Base-by-base conservation (phyloP, 1,140 invertebrate genomes). In the Harlomillsia oculata region DNA sequence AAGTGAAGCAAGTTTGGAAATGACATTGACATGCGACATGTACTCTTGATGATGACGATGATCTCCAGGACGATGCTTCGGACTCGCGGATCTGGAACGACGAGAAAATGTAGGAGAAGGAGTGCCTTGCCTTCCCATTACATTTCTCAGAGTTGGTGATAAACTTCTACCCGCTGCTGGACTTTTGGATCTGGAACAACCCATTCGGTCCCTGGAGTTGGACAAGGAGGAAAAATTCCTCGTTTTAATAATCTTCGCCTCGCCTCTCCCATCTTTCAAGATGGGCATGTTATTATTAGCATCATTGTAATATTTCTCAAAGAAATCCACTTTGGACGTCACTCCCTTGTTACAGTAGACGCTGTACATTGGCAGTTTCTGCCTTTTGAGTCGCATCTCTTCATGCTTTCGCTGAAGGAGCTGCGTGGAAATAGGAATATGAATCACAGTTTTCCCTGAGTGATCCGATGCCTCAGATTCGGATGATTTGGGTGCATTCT, bases 1-100 rank as follows among this genome's bases (percentile, higher is more conserved):
- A 32, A 90, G 69, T 4, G 79, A 76, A 0, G 84, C 86, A 21
- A 84, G 80, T 71, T 88, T 88, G 66, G 85, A 88, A 60, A 89
- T 89, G 1, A 90, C 80, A 67, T 91, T 87, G 30, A 89, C 89
- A 66, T 85, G 85, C 0, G 87, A 87, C 84, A 90, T 87, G 41
- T 80, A 80, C 4, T 85, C 75, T 66, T 88, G 80, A 36, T 81
- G 80, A 2, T 76, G 66, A 57, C 21, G 67, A 63, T 23, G 65
- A 64, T 50, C 59, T 51, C 30, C 46, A 25, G 25, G 40, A 20
- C 36, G 49, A 13, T 29, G n/a, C 6, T 40, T 36, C 6, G 59
- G 59, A 50, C 59, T 61, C 8, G 52, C 49, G 13, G 59, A 61
- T 18, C 59, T 48, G 23, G 53, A 60, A 2, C 56, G 36, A 40